phyloP scores from a whole-genome alignment of 2,113 vertebrate genomes.

The Globicephala melas region DNA sequence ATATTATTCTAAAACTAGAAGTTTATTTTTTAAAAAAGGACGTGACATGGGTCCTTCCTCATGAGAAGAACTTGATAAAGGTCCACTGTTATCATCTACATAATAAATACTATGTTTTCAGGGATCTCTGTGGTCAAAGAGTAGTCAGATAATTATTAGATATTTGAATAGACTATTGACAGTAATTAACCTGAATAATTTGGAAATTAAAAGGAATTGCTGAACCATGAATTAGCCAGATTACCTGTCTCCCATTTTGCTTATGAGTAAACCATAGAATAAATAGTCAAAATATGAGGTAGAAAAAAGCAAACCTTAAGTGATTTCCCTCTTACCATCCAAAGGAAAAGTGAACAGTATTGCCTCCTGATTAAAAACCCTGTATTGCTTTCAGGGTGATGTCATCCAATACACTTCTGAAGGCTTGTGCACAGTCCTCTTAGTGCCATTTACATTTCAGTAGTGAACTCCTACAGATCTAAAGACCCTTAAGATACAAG shows the following conservation, averaged over 20 bases:
- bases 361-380: not conserved
- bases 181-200: not conserved
- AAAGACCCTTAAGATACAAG: not conserved
- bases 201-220: not conserved
- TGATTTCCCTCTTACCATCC: not conserved
- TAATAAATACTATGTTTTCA: not conserved
- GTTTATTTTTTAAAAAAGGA: not conserved
- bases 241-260: not conserved
- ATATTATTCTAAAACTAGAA: not conserved
- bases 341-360: not conserved
- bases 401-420: not conserved
- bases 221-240: not conserved
- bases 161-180: not conserved
- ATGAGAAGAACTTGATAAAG: not conserved
- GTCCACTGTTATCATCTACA: not conserved
- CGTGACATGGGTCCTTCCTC: not conserved
- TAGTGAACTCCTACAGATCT: not conserved
- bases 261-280: not conserved
- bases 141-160: conserved; percentile 12
- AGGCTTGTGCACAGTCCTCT: not conserved
- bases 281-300: not conserved
- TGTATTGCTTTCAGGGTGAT: not conserved
- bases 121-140: not conserved
- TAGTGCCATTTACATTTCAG: not conserved
- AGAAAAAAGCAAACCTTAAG: not conserved